Base-by-base conservation (phyloP, 1,140 invertebrate species). In the Holcopasites calliopsidis region DNA sequence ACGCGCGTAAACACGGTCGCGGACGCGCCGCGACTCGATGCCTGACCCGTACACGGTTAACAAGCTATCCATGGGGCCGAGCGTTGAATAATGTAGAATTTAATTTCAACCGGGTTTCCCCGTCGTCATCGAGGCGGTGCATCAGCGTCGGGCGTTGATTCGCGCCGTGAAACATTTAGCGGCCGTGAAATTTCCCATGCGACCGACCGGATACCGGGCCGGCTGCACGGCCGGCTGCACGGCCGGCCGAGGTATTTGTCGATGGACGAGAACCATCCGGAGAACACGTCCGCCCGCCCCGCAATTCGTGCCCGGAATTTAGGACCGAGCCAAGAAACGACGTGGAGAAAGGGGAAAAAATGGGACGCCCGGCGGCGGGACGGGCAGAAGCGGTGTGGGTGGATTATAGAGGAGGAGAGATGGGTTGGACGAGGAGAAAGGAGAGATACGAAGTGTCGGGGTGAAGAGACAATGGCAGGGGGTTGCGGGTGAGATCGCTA, bases 81-180 rank as follows among this genome's bases (percentile, higher is more conserved):
- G 62, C 71, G 70, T 84, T 86, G 79, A 86, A 86, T 86, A 85
- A 86, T 86, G 84, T 82, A 86, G 82, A 84, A 79, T 86, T 86
- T 85, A 84, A 86, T 86, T 86, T 86, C 82, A 28, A 58, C 75
- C 55, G 38, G 76, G 55, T 57, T 58, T 61, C 23, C 16, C 60
- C 55, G 79, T 79, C 75, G 76, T 83, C 75, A 80, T 85, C 76
- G 79, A 33, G 40, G 35, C 79, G 64, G 35, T 31, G 33, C n/a
- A 18, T 13, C 38, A n/a, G 18, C 7, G 38, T 18, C 60, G 18
- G 44, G 73, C 82, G 79, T 83, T 84, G 82, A 85, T 84, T 76
- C 81, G 49, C 44, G 31, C 75, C 82, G 80, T 87, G 77, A 86
- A 87, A 87, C 85, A 86, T 86, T 87, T 84, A 87, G 74, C 68